Evolutionary conservation across 2,797 vertebrate genomes (phyloP).

Genomic region (Selene dorsalis): DNA sequence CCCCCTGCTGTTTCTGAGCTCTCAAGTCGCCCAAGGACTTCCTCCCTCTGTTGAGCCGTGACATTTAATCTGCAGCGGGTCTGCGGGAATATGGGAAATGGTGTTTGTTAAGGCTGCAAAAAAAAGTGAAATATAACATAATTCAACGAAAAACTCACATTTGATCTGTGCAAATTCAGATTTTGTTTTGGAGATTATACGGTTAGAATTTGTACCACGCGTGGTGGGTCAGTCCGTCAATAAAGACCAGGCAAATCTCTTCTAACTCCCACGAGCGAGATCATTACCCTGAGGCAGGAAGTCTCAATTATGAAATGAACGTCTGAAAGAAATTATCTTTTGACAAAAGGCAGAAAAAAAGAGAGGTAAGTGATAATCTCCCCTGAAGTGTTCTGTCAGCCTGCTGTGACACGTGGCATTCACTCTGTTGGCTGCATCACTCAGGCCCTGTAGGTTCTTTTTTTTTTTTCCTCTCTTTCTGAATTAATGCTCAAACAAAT

Average conservation of each 20-base stretch:
- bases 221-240: no score
- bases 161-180: neutral
- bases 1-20: no score
- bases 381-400: neutral
- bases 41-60: neutral
- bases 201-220: no score
- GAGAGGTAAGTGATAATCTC: neutral
- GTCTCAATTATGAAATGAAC: neutral
- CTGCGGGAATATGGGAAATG: neutral
- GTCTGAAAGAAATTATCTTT: conserved; percentile 5
- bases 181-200: no score
- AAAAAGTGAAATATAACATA: no score
- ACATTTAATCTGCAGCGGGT: neutral
- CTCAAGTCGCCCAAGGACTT: no score
- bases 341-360: neutral
- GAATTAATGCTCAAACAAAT: conserved; percentile 62
- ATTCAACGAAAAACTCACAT: no score
- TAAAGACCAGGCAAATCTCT: neutral
- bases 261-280: neutral
- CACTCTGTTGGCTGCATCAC: conserved; percentile 27
- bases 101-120: neutral
- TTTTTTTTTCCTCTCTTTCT: conserved; percentile 29
- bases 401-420: neutral
- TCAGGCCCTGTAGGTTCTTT: conserved; percentile 5
- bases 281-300: neutral